phyloP scores from a whole-genome alignment of 2,113 vertebrate species.

The Naja naja region DNA sequence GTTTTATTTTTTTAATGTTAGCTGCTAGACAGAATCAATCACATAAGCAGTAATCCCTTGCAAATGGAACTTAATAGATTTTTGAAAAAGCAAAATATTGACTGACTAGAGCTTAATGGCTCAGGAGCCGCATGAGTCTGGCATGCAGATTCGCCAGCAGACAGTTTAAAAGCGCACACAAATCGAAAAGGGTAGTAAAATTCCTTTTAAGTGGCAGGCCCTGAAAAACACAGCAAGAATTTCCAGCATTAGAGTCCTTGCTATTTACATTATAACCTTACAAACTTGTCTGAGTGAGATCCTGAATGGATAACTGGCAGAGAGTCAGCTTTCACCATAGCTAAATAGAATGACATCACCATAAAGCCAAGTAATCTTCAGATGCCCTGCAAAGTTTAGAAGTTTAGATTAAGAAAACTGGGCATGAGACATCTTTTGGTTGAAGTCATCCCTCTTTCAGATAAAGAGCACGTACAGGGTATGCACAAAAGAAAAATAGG shows the following conservation, averaged over 20 bases:
- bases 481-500: background rate
- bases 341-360: background rate
- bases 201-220: slow-evolving; percentile 50
- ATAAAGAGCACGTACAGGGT: background rate
- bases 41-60: slow-evolving; percentile 56
- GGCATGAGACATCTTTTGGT: background rate
- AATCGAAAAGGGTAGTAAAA: slow-evolving; percentile 65
- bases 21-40: slow-evolving; percentile 62
- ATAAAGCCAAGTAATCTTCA: background rate
- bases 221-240: slow-evolving; percentile 54
- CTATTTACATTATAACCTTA: slow-evolving; percentile 44
- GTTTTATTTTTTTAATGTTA: slow-evolving; percentile 61
- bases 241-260: slow-evolving; percentile 46
- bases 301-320: slow-evolving; percentile 1
- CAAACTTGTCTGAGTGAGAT: slow-evolving; percentile 33
- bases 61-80: slow-evolving; percentile 70
- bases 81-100: slow-evolving; percentile 63
- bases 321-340: background rate
- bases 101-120: slow-evolving; percentile 64
- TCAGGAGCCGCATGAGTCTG: slow-evolving; percentile 55
- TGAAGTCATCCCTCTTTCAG: background rate
- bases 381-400: background rate
- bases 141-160: slow-evolving; percentile 44
- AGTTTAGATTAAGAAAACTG: background rate
- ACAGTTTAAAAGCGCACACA: slow-evolving; percentile 54